Conservation (phyloP, 1,140 invertebrate species). For the Hesperophylax magnus region DNA sequence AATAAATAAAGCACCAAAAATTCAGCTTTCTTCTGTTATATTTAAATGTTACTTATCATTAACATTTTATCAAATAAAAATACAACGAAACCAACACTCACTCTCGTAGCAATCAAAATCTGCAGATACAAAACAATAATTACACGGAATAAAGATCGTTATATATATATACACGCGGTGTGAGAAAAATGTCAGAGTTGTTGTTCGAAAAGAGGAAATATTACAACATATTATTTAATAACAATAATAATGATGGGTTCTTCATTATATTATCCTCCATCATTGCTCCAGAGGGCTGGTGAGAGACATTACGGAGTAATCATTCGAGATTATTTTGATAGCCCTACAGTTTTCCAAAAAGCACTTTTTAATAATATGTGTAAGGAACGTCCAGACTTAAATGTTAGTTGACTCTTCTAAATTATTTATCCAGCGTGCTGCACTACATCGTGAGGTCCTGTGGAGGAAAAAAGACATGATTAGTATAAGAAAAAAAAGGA, state of each 20-base stretch:
- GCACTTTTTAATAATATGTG: not conserved
- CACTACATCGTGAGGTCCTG: conserved; percentile 54
- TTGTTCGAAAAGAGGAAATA: too few relatives aligned
- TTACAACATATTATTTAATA: too few relatives aligned
- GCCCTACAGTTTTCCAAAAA: not conserved
- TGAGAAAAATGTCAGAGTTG: too few relatives aligned
- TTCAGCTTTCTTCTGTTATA: not conserved
- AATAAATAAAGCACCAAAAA: not conserved
- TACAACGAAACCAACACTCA: not conserved
- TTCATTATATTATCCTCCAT: too few relatives aligned
- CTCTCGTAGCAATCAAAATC: too few relatives aligned
- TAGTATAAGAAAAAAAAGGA: not conserved
- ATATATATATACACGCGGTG: too few relatives aligned
- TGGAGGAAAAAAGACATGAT: conserved; percentile 37
- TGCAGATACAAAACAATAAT: too few relatives aligned
- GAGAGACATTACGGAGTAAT: too few relatives aligned
- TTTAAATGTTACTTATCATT: conserved; percentile 33
- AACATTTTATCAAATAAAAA: conserved; percentile 35
- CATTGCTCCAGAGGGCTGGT: too few relatives aligned
- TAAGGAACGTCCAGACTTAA: conserved; percentile 1
- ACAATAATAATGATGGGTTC: too few relatives aligned
- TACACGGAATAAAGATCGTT: too few relatives aligned
- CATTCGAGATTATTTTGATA: too few relatives aligned
- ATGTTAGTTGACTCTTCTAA: conserved; percentile 8
- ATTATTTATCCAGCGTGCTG: not conserved